A percentile compares a stretch with the other conserved stretches of the same genome.
These are phyloP conservation scores for Meloidogyne hapla DNA, from an alignment of 1,140 invertebrate species.

Conservation along the genomic window DNA sequence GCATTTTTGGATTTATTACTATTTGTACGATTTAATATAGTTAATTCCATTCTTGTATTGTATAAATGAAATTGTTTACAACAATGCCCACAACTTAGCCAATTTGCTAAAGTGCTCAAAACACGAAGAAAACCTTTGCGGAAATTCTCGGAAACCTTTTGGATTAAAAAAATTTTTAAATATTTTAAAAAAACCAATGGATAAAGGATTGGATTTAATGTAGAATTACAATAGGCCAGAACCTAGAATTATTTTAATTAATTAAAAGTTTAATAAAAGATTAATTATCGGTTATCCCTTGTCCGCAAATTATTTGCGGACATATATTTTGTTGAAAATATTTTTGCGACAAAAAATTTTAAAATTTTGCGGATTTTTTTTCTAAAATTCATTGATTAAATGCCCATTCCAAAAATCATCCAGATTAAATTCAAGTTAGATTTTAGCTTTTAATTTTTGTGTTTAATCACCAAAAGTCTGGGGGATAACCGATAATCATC, in stretches of 20 bases:
- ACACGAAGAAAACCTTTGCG: slow-evolving; percentile 55
- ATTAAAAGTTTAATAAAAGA: too few species aligned
- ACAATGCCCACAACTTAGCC: slow-evolving; percentile 35
- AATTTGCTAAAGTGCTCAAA: slow-evolving; percentile 32
- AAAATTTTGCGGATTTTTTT: too few species aligned
- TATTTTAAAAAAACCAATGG: slow-evolving; percentile 67
- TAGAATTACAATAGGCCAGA: slow-evolving; percentile 90
- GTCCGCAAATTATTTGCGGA: too few species aligned
- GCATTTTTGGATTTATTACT: slow-evolving; percentile 33
- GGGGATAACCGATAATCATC: too few species aligned
- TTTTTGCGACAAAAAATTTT: too few species aligned
- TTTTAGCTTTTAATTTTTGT: too few species aligned
- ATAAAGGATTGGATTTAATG: slow-evolving; percentile 92
- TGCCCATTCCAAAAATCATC: too few species aligned
- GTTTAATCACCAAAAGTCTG: too few species aligned
- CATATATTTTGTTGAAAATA: too few species aligned
- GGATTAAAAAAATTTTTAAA: not conserved
- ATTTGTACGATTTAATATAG: slow-evolving; percentile 35
- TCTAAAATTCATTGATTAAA: too few species aligned
- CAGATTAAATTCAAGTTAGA: too few species aligned
- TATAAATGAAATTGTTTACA: slow-evolving; percentile 31
- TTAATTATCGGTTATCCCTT: too few species aligned
- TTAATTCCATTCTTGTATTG: slow-evolving; percentile 44
- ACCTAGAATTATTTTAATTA: slow-evolving; percentile 79
- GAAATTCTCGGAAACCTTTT: slow-evolving; percentile 54